phyloP scores from a whole-genome alignment of 2,797 vertebrate species.

The Paramormyrops hopkinsi region DNA sequence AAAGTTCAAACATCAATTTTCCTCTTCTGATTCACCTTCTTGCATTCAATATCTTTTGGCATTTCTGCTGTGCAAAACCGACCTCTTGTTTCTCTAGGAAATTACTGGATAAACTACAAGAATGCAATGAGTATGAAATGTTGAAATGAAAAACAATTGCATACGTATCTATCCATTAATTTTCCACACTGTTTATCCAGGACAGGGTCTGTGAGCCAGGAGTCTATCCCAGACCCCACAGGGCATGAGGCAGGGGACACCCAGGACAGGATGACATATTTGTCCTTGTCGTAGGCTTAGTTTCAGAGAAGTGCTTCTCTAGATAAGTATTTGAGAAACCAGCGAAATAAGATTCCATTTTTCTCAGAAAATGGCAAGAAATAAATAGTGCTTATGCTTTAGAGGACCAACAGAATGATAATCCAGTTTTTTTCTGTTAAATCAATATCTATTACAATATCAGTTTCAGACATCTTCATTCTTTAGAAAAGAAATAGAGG shows the following conservation, averaged over 20 bases:
- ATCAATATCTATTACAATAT: slow-evolving; percentile 11
- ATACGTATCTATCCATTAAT: neutral
- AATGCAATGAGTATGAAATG: neutral
- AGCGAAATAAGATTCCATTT: neutral
- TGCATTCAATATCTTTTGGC: neutral
- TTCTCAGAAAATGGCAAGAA: neutral
- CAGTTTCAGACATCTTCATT: neutral
- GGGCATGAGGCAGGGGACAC: neutral
- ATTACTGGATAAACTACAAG: neutral
- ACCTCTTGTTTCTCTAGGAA: neutral
- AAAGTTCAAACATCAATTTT: neutral
- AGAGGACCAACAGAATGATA: neutral
- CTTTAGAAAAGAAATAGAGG: neutral
- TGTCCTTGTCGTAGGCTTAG: neutral
- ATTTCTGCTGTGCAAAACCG: neutral
- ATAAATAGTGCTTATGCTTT: neutral
- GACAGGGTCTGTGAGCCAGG: neutral
- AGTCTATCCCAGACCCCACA: neutral
- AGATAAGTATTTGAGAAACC: neutral
- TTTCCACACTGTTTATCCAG: neutral
- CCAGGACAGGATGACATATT: neutral
- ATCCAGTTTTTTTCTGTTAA: neutral
- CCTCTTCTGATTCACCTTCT: neutral
- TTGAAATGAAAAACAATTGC: neutral
- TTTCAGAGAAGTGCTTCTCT: neutral